Conservation (phyloP, 1,140 invertebrate genomes). For the Orussus abietinus region DNA sequence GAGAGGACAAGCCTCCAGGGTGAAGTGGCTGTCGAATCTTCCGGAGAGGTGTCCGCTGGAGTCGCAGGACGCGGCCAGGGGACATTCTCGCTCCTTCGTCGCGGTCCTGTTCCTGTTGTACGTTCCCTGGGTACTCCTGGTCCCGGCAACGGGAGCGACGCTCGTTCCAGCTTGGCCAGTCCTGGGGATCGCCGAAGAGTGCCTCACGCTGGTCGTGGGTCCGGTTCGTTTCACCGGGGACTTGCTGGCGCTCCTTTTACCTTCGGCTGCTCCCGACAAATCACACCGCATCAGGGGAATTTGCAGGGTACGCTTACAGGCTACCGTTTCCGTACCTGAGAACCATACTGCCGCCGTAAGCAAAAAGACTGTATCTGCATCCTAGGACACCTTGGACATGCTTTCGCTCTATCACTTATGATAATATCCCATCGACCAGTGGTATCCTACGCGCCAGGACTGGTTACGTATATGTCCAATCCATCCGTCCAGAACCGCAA, state of each 20-base stretch:
- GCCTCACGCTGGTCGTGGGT: constrained; percentile 31
- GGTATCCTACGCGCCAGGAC: constrained; percentile 15
- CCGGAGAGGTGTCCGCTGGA: constrained; percentile 88
- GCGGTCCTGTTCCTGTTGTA: constrained; percentile 42
- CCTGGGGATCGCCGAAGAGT: constrained; percentile 28
- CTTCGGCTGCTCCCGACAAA: constrained; percentile 35
- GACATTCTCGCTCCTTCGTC: constrained; percentile 72
- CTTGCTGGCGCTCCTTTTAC: constrained; percentile 57
- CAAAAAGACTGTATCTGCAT: constrained; percentile 29
- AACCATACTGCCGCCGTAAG: constrained; percentile 28
- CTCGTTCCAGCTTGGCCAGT: constrained; percentile 32
- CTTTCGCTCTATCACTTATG: constrained; percentile 18
- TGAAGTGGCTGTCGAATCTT: constrained; percentile 76
- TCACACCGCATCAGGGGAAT: constrained; percentile 26
- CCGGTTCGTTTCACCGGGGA: constrained; percentile 61
- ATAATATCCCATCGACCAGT: constrained; percentile 17
- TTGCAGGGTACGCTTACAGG: constrained; percentile 23
- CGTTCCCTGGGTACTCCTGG: constrained; percentile 32
- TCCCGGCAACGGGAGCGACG: constrained; percentile 19
- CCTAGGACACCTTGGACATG: constrained; percentile 26
- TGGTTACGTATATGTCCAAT: constrained; percentile 21
- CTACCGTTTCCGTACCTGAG: constrained; percentile 26
- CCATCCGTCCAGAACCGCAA: constrained; percentile 25
- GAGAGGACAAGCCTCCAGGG: constrained; percentile 80
- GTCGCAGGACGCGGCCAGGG: constrained; percentile 78